Conservation (phyloP, 2,797 vertebrate genomes). For the Zenarchopterus dispar region DNA sequence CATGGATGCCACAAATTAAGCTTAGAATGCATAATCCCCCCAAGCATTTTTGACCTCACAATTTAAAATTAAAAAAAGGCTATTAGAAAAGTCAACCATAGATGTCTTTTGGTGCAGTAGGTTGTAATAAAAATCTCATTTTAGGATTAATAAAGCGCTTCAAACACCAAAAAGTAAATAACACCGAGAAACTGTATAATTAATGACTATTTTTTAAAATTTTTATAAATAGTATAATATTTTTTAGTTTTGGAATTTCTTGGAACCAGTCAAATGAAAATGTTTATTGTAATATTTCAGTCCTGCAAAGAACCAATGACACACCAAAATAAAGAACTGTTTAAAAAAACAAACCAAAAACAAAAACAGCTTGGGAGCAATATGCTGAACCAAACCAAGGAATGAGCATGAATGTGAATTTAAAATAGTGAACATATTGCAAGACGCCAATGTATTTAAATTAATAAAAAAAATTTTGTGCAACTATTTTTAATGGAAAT, state of each 20-base stretch:
- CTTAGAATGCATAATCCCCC: too few relatives aligned
- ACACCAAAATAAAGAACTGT: too few relatives aligned
- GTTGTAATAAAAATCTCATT: neutral
- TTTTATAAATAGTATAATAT: neutral
- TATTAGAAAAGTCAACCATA: too few relatives aligned
- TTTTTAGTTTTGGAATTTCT: neutral
- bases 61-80: too few relatives aligned
- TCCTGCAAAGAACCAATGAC: constrained; percentile 25
- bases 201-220: neutral
- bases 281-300: neutral
- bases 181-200: neutral
- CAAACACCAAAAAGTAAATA: neutral
- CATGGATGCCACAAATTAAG: too few relatives aligned
- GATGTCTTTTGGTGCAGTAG: too few relatives aligned
- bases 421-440: constrained; percentile 12
- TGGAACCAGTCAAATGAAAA: constrained; percentile 10
- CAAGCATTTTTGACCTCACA: too few relatives aligned
- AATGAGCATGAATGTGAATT: constrained; percentile 4
- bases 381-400: constrained; percentile 29
- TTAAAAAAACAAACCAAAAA: constrained; percentile 17
- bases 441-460: neutral
- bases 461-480: neutral
- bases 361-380: neutral
- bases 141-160: neutral
- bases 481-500: constrained; percentile 3